These are phyloP conservation scores for Oscheius sp. DNA, from an alignment of 2,888 invertebrate genomes.

Conservation along the genomic window DNA sequence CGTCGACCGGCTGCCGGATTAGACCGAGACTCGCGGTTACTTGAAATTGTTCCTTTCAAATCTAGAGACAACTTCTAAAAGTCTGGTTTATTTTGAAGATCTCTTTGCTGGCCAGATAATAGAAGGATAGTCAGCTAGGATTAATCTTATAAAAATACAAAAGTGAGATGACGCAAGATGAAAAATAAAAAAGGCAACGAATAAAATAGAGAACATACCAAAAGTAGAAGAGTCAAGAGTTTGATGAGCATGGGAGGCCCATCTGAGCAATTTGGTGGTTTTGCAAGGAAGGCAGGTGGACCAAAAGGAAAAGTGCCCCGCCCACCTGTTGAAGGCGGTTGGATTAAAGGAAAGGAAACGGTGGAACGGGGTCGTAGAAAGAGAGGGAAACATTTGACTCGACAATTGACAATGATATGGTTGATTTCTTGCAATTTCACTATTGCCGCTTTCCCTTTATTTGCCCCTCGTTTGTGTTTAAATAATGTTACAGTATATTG, in stretches of 20 bases:
- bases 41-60: background rate
- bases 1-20: slow-evolving; percentile 12
- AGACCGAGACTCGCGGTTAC: background rate
- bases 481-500: too few species aligned
- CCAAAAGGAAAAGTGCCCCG: slow-evolving; percentile 22
- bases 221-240: slow-evolving; percentile 23
- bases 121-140: too few species aligned
- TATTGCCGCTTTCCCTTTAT: background rate
- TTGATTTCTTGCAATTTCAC: too few species aligned
- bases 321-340: slow-evolving; percentile 34
- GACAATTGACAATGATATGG: too few species aligned
- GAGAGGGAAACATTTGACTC: too few species aligned
- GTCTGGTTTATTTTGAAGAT: background rate
- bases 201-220: slow-evolving; percentile 13
- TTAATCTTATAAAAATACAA: background rate
- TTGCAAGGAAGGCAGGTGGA: slow-evolving; percentile 29
- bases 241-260: slow-evolving; percentile 29
- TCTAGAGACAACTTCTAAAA: background rate
- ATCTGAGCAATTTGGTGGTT: background rate
- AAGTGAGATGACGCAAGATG: background rate
- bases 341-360: slow-evolving; percentile 8
- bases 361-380: slow-evolving; percentile 27
- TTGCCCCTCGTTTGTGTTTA: too few species aligned
- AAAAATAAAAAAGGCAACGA: background rate
- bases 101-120: too few species aligned